These are phyloP conservation scores for Drosophila sp. DNA, from an alignment of 1,140 invertebrate species.

Conservation along the genomic window DNA sequence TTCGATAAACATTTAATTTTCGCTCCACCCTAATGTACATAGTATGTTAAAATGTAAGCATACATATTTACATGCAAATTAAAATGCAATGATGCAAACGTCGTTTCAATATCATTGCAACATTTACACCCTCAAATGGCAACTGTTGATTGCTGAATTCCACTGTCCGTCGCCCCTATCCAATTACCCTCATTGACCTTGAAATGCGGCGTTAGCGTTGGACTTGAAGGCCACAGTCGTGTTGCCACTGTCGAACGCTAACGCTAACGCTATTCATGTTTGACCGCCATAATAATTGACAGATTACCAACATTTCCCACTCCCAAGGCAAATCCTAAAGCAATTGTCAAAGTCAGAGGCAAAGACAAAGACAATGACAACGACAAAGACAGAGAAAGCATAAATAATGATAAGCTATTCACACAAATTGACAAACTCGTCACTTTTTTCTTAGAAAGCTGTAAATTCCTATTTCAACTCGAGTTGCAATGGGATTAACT, in stretches of 20 bases:
- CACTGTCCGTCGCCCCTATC: neutral
- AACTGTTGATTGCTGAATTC: neutral
- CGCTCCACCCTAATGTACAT: too few species aligned
- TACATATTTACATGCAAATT: neutral
- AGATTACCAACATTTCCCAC: neutral
- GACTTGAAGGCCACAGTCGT: constrained; percentile 1
- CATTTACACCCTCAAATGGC: neutral
- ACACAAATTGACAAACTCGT: too few species aligned
- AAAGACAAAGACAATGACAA: too few species aligned
- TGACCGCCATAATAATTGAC: constrained; percentile 20
- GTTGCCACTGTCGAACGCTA: constrained; percentile 9
- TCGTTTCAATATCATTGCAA: constrained; percentile 14
- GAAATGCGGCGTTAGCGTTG: neutral
- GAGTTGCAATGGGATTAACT: too few species aligned
- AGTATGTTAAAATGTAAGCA: too few species aligned
- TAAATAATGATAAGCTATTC: too few species aligned
- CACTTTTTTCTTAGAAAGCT: too few species aligned
- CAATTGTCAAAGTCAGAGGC: neutral
- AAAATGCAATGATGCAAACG: constrained; percentile 7
- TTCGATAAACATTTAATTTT: too few species aligned
- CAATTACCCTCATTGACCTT: too few species aligned
- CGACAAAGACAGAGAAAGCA: too few species aligned
- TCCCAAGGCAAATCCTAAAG: neutral
- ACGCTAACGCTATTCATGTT: constrained; percentile 3
- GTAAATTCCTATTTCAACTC: too few species aligned